Percentiles rank a stretch among this genome's conserved stretches.
phyloP scores from a whole-genome alignment of 2,888 invertebrate genomes.

The Limenitis arthemis region DNA sequence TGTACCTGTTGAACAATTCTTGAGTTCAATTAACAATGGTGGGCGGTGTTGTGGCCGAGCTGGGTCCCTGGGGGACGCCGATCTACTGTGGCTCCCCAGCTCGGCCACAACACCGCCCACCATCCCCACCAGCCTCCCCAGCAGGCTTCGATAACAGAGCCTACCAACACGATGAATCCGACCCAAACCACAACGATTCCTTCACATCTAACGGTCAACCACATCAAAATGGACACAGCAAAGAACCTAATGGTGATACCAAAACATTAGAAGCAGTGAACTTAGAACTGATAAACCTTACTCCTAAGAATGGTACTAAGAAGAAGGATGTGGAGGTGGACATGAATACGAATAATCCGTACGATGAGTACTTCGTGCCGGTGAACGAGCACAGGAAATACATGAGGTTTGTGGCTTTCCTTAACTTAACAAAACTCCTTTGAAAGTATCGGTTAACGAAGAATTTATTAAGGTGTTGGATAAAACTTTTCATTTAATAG shows the following conservation, averaged over 20 bases:
- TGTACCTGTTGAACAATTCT: too few species aligned
- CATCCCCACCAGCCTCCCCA: conserved; percentile 45
- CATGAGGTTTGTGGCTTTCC: conserved; percentile 74
- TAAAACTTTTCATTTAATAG: too few species aligned
- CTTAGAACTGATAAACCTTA: conserved; percentile 83
- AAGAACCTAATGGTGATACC: conserved; percentile 57
- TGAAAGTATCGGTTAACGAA: not conserved
- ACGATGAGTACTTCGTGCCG: conserved; percentile 89
- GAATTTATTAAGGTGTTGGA: too few species aligned
- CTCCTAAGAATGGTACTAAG: conserved; percentile 70
- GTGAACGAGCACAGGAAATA: conserved; percentile 89
- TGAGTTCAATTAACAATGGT: too few species aligned
- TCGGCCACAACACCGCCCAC: conserved; percentile 63
- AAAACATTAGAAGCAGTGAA: conserved; percentile 80
- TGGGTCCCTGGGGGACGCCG: conserved; percentile 69
- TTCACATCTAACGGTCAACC: conserved; percentile 59
- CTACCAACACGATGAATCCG: conserved; percentile 56
- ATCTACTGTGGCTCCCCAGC: conserved; percentile 61
- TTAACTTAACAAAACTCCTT: not conserved
- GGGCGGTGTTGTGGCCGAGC: too few species aligned
- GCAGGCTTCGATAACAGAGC: conserved; percentile 63
- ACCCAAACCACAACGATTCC: conserved; percentile 65
- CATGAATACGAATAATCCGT: conserved; percentile 77
- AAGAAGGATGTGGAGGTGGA: conserved; percentile 78
- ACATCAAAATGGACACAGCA: conserved; percentile 55